A percentile compares a stretch with the other conserved stretches of the same genome.
Conservation (phyloP, 2,113 vertebrate genomes). For the Colistium nudipinnis region DNA sequence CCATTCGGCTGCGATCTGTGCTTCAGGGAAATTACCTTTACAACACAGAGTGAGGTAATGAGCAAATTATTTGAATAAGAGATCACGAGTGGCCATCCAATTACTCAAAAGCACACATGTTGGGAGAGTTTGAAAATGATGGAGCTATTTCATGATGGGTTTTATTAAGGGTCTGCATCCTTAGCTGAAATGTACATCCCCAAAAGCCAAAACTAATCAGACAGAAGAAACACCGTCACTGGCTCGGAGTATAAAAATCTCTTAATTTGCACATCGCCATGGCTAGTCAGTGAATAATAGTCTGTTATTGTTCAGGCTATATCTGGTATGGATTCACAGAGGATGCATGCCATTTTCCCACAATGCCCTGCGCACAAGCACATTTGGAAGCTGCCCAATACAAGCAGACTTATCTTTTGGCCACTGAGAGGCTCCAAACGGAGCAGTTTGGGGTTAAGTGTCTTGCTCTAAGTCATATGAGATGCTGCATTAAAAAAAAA, state of each 20-base stretch:
- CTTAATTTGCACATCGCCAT: slow-evolving; percentile 2
- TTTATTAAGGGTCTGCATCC: not conserved
- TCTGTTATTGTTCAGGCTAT: not conserved
- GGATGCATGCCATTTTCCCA: not conserved
- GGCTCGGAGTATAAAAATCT: not conserved
- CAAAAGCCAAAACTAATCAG: slow-evolving; percentile 23
- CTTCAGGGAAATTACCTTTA: slow-evolving; percentile 9
- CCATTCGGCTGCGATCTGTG: not conserved
- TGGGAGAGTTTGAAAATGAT: not conserved
- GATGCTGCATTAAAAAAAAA: not conserved
- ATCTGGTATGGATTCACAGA: not conserved
- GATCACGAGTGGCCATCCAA: slow-evolving; percentile 13
- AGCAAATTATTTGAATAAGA: slow-evolving; percentile 18
- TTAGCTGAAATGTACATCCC: not conserved
- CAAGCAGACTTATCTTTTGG: slow-evolving; percentile 18
- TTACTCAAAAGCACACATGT: not conserved
- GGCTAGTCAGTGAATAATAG: not conserved
- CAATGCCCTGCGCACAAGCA: not conserved
- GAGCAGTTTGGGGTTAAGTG: slow-evolving; percentile 4
- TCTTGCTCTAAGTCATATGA: not conserved
- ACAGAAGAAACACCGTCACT: slow-evolving; percentile 11
- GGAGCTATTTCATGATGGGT: not conserved
- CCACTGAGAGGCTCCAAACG: slow-evolving; percentile 10
- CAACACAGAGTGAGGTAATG: not conserved
- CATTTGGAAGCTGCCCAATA: slow-evolving; percentile 8